phyloP scores from a whole-genome alignment of 2,888 invertebrate genomes.

The Neria commutata region DNA sequence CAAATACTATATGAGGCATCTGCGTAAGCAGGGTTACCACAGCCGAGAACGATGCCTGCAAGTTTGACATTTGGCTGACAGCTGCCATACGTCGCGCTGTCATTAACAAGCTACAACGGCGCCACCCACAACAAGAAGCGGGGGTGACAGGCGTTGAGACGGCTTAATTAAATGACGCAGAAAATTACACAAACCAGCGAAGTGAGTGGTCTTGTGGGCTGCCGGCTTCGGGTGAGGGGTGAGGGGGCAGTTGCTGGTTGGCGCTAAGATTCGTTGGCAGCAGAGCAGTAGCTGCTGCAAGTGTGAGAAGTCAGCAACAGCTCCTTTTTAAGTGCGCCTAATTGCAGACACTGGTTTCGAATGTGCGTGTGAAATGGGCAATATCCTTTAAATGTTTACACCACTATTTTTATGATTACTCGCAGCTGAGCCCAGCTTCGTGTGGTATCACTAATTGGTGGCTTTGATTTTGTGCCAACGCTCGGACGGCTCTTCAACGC shows the following conservation, averaged over 20 bases:
- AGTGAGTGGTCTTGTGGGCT: too few relatives aligned
- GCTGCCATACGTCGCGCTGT: too few relatives aligned
- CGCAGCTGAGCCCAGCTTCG: not conserved
- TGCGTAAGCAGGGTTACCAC: too few relatives aligned
- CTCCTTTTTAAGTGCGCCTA: not conserved
- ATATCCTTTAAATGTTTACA: not conserved
- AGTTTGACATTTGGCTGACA: too few relatives aligned
- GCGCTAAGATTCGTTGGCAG: not conserved
- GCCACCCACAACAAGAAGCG: too few relatives aligned
- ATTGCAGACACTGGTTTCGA: too few relatives aligned
- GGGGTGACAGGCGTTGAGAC: constrained; percentile 38
- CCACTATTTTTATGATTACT: not conserved
- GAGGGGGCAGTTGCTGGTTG: not conserved
- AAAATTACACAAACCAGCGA: constrained; percentile 55
- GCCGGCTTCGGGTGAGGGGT: not conserved
- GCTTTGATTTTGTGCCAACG: not conserved
- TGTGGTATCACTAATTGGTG: not conserved
- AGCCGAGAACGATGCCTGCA: too few relatives aligned
- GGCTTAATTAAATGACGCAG: constrained; percentile 62
- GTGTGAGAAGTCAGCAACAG: not conserved
- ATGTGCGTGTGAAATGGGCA: not conserved
- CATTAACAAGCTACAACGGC: too few relatives aligned
- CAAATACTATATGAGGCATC: too few relatives aligned
- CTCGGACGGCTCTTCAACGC: too few relatives aligned
- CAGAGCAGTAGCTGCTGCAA: not conserved